Evolutionary conservation across 2,797 vertebrate species (phyloP), one percentile per base, ranked within the genome.

Genomic region (Psittacula echo): DNA sequence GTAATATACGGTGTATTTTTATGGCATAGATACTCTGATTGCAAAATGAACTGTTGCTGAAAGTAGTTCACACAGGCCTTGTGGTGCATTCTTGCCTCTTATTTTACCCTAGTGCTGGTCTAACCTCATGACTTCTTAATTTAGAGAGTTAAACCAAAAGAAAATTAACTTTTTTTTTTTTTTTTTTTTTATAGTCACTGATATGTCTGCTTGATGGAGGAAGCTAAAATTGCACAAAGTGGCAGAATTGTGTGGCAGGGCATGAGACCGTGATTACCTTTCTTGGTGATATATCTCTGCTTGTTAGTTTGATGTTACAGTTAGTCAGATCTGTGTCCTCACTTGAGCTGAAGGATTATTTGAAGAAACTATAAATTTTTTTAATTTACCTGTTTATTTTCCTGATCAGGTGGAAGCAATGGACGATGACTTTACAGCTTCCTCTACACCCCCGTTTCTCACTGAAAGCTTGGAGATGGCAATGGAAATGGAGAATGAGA

Each of bases 391-490:
- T 76, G 0, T 72, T 30, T 75, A 3, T 96, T 96, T 96, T 94
- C 60, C 95, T 67, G 34, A 62, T 84, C 84, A 95, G 88, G 87
- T 87, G 79, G 73, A 76, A 95, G 72, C 45, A 71, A 99, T 99
- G 99, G 98, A 98, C 7, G 97, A 98, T 56, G 98, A 98, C 90
- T 98, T 98, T 61, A 96, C 94, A 41, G 97, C 96, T 76, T 98
- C 98, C 12, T 97, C 98, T n/a, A 98, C 98, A 6, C 98, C 98
- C 3, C 98, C 94, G 0, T 98, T 98, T 51, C 88, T 98, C 89
- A 97, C 97, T 41, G 98, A 98, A 65, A 98, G 98, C 81, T 91
- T 98, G 88, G 98, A 98, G 82, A 62, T 98, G 56, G 91, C 90
- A 6, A 95, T 97, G 95, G 97, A 98, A 24, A 96, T 97, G 94